These are phyloP conservation scores for Conomelus anceps DNA, from an alignment of 2,888 invertebrate species.

Conservation along the genomic window DNA sequence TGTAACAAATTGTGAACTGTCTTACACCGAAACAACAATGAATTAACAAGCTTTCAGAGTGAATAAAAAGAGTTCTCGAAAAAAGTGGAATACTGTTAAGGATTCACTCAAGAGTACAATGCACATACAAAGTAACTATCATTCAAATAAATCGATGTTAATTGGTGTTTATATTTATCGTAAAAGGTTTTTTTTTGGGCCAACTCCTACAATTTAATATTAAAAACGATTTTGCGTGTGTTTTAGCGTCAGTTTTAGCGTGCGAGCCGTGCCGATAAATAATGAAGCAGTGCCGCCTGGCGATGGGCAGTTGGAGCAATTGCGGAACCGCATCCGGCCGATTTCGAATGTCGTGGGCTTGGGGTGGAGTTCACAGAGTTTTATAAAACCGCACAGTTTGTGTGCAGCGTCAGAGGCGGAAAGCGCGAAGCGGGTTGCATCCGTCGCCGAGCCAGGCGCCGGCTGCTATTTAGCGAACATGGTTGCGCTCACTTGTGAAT, in stretches of 20 bases:
- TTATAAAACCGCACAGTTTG: neutral
- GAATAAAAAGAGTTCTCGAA: too few relatives aligned
- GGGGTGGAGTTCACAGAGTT: neutral
- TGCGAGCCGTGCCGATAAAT: neutral
- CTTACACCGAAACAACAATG: too few relatives aligned
- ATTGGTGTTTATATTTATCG: too few relatives aligned
- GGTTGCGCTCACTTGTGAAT: neutral
- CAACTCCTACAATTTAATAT: neutral
- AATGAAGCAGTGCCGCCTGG: neutral
- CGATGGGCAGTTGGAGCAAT: neutral
- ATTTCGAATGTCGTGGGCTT: neutral
- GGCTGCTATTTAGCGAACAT: neutral
- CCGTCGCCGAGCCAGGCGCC: neutral
- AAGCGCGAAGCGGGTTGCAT: neutral
- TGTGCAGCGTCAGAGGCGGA: neutral
- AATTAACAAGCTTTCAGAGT: too few relatives aligned
- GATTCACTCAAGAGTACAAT: too few relatives aligned
- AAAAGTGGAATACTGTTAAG: too few relatives aligned
- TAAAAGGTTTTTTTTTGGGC: neutral
- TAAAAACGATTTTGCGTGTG: too few relatives aligned
- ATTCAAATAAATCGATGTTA: too few relatives aligned
- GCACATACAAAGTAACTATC: too few relatives aligned
- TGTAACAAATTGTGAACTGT: too few relatives aligned
- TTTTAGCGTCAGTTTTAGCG: neutral
- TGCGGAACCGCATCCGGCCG: constrained; percentile 2